Percentiles rank a stretch among this genome's conserved stretches.
Evolutionary conservation across 2,797 vertebrate genomes (phyloP).

Genomic region (Anniella stebbinsi): DNA sequence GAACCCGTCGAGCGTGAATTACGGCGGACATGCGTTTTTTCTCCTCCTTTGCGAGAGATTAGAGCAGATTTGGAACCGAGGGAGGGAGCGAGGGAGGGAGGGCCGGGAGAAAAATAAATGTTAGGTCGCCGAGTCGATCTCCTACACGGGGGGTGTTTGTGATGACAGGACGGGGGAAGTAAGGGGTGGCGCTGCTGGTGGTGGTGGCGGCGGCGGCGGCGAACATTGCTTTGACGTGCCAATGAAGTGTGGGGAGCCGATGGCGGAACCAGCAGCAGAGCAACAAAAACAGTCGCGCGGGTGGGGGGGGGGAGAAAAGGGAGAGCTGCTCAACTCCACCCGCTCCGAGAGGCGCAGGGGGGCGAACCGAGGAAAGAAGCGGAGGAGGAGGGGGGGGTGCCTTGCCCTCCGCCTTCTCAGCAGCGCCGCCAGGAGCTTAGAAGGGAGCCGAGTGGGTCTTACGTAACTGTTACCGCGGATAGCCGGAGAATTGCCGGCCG

Average conservation of each 20-base stretch:
- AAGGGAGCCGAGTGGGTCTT: background rate
- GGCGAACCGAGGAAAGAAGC: background rate
- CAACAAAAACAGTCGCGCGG: background rate
- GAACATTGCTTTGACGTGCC: background rate
- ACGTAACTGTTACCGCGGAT: slow-evolving; percentile 8
- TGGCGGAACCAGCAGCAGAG: background rate
- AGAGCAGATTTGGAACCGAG: background rate
- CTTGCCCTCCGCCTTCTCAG: background rate
- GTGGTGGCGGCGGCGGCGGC: too few species aligned
- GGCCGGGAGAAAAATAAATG: background rate
- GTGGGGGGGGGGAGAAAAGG: background rate
- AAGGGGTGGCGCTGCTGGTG: too few species aligned
- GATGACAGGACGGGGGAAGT: background rate
- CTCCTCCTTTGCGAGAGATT: background rate
- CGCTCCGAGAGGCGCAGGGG: background rate
- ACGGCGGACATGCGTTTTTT: too few species aligned
- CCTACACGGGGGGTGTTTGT: background rate
- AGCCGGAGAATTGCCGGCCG: background rate
- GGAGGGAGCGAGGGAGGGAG: background rate
- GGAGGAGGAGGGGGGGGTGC: too few species aligned
- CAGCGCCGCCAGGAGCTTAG: background rate
- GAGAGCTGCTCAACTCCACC: background rate
- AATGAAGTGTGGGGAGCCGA: background rate
- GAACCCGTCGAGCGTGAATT: background rate
- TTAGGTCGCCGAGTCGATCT: background rate